phyloP scores from a whole-genome alignment of 2,797 vertebrate genomes.

The Vipera latastei region DNA sequence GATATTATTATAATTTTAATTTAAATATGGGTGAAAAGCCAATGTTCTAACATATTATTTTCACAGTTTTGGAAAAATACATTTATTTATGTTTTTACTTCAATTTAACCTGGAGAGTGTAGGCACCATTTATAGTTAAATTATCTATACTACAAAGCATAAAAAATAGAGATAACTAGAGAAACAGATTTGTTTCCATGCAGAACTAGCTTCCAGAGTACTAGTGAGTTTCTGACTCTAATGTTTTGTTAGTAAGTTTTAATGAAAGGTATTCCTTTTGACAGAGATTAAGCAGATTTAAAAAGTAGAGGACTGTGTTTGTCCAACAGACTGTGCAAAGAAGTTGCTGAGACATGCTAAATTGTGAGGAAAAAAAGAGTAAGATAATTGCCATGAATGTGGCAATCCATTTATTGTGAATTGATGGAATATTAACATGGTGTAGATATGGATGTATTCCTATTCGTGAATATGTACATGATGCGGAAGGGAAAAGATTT shows the following conservation, averaged over 20 bases:
- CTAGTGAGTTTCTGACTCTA: neutral
- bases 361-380: conserved; percentile 50
- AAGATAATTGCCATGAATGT: conserved; percentile 50
- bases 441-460: neutral
- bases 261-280: conserved; percentile 29
- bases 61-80: neutral
- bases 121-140: conserved; percentile 4
- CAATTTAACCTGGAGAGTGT: neutral
- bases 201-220: neutral
- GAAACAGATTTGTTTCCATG: conserved; percentile 3
- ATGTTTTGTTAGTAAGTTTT: conserved; percentile 6
- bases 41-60: neutral
- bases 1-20: neutral
- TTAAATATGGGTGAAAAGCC: neutral
- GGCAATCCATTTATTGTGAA: conserved; percentile 58
- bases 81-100: neutral
- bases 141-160: neutral
- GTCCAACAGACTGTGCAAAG: conserved; percentile 55
- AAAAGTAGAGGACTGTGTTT: conserved; percentile 49
- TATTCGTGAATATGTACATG: neutral
- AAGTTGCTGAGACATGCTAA: conserved; percentile 57
- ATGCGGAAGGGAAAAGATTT: conserved; percentile 30
- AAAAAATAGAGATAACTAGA: neutral
- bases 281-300: conserved; percentile 49
- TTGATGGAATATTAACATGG: conserved; percentile 28